phyloP scores from a whole-genome alignment of 2,113 vertebrate genomes.

The Orthochromis indermauri region DNA sequence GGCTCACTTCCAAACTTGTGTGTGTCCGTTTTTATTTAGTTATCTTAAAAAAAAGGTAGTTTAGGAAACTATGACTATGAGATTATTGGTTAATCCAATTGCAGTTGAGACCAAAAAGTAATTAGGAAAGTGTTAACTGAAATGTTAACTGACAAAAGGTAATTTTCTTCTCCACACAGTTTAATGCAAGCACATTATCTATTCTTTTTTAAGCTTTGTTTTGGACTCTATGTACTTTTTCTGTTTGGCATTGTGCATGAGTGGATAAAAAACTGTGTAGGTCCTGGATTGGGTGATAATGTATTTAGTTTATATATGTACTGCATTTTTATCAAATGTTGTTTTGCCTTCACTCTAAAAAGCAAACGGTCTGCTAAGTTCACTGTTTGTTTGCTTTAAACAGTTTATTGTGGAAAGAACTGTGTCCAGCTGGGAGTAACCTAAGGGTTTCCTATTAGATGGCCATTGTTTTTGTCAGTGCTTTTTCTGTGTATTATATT shows the following conservation, averaged over 20 bases:
- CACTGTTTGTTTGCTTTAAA: neutral
- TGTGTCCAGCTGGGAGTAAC: neutral
- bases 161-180: neutral
- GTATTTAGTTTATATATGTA: neutral
- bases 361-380: neutral
- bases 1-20: neutral
- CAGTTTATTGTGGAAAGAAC: neutral
- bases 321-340: neutral
- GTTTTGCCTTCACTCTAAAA: neutral
- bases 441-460: neutral
- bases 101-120: neutral
- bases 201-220: neutral
- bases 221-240: neutral
- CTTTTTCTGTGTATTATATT: neutral
- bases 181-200: neutral
- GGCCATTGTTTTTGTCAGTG: neutral
- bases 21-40: neutral
- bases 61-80: neutral
- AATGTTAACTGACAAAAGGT: neutral
- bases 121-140: neutral
- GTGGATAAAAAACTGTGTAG: neutral
- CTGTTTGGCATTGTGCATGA: neutral
- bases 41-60: fast-evolving
- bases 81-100: neutral
- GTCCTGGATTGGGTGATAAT: neutral